Evolutionary conservation across 2,113 vertebrate genomes (phyloP).

Genomic region (Lamprologus lemairii): DNA sequence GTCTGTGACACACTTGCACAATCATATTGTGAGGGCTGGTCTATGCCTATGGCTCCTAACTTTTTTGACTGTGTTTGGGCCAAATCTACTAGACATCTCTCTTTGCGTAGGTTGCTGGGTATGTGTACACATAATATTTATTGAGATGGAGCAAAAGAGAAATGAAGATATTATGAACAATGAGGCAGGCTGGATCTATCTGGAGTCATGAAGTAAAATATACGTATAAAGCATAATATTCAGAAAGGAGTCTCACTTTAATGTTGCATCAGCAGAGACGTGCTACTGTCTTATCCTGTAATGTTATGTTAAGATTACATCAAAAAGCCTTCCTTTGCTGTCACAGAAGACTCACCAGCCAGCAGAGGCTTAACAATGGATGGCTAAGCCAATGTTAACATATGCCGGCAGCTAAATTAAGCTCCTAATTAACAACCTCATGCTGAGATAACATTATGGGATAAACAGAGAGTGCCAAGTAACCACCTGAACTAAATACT

Average conservation of each 20-base stretch:
- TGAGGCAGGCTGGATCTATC: not conserved
- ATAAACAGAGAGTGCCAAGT: slow-evolving; percentile 63
- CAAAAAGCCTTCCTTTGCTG: slow-evolving; percentile 45
- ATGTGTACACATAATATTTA: not conserved
- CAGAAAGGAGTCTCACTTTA: not conserved
- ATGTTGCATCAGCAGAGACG: not conserved
- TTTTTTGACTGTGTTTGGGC: slow-evolving; percentile 4
- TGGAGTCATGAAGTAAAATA: not conserved
- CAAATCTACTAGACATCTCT: slow-evolving; percentile 14
- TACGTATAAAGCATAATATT: not conserved
- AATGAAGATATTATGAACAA: not conserved
- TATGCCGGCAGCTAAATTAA: slow-evolving; percentile 74
- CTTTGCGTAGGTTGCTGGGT: not conserved
- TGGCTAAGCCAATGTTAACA: slow-evolving; percentile 69
- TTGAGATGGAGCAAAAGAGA: not conserved
- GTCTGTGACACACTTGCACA: slow-evolving; percentile 43
- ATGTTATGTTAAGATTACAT: slow-evolving; percentile 25
- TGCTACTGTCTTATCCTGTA: not conserved
- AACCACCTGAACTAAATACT: slow-evolving; percentile 52
- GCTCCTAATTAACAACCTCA: slow-evolving; percentile 71
- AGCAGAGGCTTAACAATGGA: slow-evolving; percentile 51
- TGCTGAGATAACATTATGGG: slow-evolving; percentile 69
- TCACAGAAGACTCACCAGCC: slow-evolving; percentile 48
- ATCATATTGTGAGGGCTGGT: slow-evolving; percentile 17
- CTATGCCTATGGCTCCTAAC: slow-evolving; percentile 49